Evolutionary conservation across 2,113 vertebrate genomes (phyloP), one percentile per base, ranked within the genome.

Genomic region (Salvator merianae): DNA sequence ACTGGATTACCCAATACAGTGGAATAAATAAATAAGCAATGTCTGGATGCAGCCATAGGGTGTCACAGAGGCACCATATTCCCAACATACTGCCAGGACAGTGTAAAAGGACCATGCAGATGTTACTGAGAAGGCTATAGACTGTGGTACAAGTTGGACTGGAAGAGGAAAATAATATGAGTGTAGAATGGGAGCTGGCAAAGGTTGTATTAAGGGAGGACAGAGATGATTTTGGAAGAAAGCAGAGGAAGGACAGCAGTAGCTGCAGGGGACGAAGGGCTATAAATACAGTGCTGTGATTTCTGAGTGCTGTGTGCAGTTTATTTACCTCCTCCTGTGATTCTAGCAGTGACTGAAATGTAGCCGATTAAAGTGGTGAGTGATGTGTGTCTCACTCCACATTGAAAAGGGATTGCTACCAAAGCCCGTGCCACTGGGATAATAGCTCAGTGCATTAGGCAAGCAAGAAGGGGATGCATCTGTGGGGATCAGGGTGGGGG

Each of bases 401-500:
- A 12, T 69, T 28, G 50, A 62, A 73, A 82, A 16, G 80, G 80
- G 80, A 73, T 82, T 82, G 81, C 13, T 47, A 14, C 76, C 77
- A 72, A 65, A 72, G 53, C 40, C 30, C 4, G 36, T 76, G n/a
- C 76, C 34, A 1, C 68, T 36, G 68, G n/a, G 81, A 82, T 82
- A 73, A 73, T 73, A 82, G 81, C 81, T 40, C 36, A 24, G 76
- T 72, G 30, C 75, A 78, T 63, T 63, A 62, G 73, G 36, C 83
- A 62, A 40, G n/a, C 10, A 30, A 43, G 68, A 30, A 34, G 26
- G 7, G 53, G 43, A 34, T 34, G 55, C n/a, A 40, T 71, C 30
- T 47, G 65, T 32, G 12, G 20, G 38, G 76, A 84, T 43, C 83
- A 84, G 53, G 36, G 20, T 79, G 83, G 83, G 83, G 83, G 75